Conservation (phyloP, 2,888 invertebrate genomes). For the Drosophila mercatorum region DNA sequence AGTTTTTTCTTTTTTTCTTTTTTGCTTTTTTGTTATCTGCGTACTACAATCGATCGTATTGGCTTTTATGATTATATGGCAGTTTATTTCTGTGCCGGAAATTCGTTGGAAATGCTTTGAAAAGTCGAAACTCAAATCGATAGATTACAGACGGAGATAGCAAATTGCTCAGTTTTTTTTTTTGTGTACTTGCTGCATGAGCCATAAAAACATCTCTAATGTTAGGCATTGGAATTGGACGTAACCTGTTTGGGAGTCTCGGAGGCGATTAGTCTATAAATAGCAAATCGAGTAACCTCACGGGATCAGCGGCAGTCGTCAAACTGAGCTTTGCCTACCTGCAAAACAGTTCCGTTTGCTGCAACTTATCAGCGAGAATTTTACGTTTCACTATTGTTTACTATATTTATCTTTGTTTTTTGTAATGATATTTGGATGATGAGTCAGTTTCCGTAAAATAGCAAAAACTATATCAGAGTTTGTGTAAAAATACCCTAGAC, state of each 20-base stretch:
- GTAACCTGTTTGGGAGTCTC: conserved; percentile 39
- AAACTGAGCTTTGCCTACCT: not conserved
- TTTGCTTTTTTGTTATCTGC: conserved; percentile 26
- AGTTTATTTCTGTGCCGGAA: conserved; percentile 46
- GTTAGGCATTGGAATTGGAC: conserved; percentile 14
- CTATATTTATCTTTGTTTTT: not conserved
- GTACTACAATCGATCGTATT: conserved; percentile 35
- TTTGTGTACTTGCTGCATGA: conserved; percentile 19
- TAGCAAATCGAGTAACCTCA: conserved; percentile 26
- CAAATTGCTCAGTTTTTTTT: conserved; percentile 1
- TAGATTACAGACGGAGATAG: conserved; percentile 43
- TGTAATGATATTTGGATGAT: not conserved
- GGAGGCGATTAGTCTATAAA: conserved; percentile 39
- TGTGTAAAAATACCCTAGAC: not conserved
- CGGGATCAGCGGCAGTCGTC: not conserved
- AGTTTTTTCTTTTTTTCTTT: too few relatives aligned
- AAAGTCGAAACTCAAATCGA: conserved; percentile 39
- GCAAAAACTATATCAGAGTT: conserved; percentile 2
- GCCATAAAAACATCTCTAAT: conserved; percentile 10
- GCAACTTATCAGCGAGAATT: conserved; percentile 1
- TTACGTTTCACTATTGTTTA: not conserved
- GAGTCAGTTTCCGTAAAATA: conserved; percentile 5
- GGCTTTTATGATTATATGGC: conserved; percentile 39
- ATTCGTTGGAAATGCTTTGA: conserved; percentile 58
- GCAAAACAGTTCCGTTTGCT: conserved; percentile 9